Evolutionary conservation across 2,797 vertebrate species (phyloP).

Genomic region (Girardinus metallicus): DNA sequence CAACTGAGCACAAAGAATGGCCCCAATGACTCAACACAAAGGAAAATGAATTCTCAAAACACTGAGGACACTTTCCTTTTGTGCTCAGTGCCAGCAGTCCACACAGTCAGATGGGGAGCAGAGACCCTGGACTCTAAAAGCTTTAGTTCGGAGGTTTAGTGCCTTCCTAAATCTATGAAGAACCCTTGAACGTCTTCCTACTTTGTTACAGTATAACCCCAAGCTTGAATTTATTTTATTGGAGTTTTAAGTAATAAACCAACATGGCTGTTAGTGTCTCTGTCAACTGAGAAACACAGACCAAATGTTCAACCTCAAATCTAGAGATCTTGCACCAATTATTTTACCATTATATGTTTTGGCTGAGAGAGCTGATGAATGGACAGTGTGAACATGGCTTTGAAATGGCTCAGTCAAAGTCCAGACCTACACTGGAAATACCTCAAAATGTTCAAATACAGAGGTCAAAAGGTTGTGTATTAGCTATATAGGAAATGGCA

Average conservation of each 20-base stretch:
- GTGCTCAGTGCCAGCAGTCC: neutral
- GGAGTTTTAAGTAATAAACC: neutral
- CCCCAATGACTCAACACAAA: neutral
- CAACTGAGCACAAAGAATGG: slow-evolving; percentile 54
- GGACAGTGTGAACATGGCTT: neutral
- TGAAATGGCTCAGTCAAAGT: neutral
- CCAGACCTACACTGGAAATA: neutral
- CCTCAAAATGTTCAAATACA: neutral
- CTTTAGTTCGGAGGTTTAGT: neutral
- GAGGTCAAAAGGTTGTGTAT: neutral
- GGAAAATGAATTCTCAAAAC: neutral
- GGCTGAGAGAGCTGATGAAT: neutral
- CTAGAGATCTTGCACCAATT: neutral
- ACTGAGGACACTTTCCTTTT: neutral
- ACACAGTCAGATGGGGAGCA: neutral
- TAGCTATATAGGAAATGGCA: neutral
- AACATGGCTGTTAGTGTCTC: neutral
- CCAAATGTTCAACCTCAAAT: neutral
- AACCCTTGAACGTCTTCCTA: neutral
- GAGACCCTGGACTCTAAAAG: neutral
- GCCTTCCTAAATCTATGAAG: neutral
- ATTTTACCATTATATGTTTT: neutral
- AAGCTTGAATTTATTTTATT: neutral
- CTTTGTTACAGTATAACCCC: neutral
- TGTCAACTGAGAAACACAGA: neutral